phyloP scores from a whole-genome alignment of 1,140 invertebrate species.

The Stratiolaelaps scimitus region DNA sequence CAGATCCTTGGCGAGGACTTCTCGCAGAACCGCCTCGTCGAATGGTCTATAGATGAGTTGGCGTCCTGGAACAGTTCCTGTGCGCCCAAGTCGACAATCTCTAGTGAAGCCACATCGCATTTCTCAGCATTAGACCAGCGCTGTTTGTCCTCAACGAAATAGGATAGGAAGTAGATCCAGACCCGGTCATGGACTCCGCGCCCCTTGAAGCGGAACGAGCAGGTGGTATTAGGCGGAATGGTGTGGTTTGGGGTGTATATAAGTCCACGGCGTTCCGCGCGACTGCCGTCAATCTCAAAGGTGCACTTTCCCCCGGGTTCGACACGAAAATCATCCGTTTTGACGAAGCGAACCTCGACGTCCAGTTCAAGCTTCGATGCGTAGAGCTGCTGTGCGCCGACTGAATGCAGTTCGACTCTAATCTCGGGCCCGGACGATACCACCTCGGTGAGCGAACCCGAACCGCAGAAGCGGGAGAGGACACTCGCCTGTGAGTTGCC shows the following conservation, averaged over 20 bases:
- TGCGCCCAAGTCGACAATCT: constrained; percentile 34
- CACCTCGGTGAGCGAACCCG: constrained; percentile 65
- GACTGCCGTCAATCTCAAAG: constrained; percentile 65
- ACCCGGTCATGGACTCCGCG: constrained; percentile 56
- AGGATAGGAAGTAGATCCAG: constrained; percentile 63
- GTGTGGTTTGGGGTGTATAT: constrained; percentile 65
- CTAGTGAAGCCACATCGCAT: constrained; percentile 35
- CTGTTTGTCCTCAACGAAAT: constrained; percentile 35
- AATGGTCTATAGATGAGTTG: constrained; percentile 26
- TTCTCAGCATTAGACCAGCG: constrained; percentile 35
- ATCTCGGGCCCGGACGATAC: constrained; percentile 65
- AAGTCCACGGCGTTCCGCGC: constrained; percentile 53
- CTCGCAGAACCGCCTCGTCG: constrained; percentile 35
- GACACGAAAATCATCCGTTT: constrained; percentile 37
- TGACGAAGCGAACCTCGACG: constrained; percentile 69
- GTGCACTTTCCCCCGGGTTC: constrained; percentile 64
- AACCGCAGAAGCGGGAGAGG: constrained; percentile 74
- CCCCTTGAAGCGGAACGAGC: constrained; percentile 66
- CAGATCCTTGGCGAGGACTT: constrained; percentile 36
- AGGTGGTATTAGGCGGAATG: constrained; percentile 67
- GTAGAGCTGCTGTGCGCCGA: constrained; percentile 69
- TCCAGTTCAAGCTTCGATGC: constrained; percentile 58
- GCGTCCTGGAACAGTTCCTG: constrained; percentile 31
- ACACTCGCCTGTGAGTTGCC: constrained; percentile 73
- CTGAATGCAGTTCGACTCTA: constrained; percentile 75